Conservation (phyloP, 2,888 invertebrate genomes). For the Blastobasis lacticolella region DNA sequence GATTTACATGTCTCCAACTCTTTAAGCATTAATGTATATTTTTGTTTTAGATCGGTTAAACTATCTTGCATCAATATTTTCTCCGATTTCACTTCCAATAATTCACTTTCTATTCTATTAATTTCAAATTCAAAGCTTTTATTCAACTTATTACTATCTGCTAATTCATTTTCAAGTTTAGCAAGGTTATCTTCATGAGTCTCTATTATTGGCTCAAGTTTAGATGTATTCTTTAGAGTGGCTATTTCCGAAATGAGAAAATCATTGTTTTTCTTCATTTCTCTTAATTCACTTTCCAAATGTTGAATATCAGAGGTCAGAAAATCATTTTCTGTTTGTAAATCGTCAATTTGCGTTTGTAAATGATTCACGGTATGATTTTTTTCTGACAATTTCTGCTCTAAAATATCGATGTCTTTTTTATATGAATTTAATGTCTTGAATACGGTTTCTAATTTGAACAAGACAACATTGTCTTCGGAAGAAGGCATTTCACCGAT, state of each 20-base stretch:
- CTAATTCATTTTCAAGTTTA: slow-evolving; percentile 78
- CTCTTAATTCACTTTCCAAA: slow-evolving; percentile 76
- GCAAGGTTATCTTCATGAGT: slow-evolving; percentile 80
- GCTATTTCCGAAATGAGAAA: slow-evolving; percentile 79
- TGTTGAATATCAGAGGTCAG: slow-evolving; percentile 61
- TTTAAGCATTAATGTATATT: slow-evolving; percentile 66
- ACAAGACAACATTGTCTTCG: slow-evolving; percentile 46
- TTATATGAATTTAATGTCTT: slow-evolving; percentile 74
- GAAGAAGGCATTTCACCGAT: slow-evolving; percentile 60
- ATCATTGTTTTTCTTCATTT: slow-evolving; percentile 82
- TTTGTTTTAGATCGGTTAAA: slow-evolving; percentile 66
- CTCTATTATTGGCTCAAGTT: slow-evolving; percentile 81
- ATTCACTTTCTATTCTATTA: slow-evolving; percentile 69
- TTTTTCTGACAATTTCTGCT: slow-evolving; percentile 73
- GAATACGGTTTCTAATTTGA: slow-evolving; percentile 69
- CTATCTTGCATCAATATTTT: slow-evolving; percentile 66
- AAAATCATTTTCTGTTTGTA: slow-evolving; percentile 65
- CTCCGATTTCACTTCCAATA: slow-evolving; percentile 55
- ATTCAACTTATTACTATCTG: slow-evolving; percentile 74
- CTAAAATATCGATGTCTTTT: slow-evolving; percentile 72
- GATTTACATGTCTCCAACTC: slow-evolving; percentile 56
- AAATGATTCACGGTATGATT: slow-evolving; percentile 67
- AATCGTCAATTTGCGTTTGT: slow-evolving; percentile 72
- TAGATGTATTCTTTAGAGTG: slow-evolving; percentile 76
- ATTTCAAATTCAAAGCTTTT: slow-evolving; percentile 76